Evolutionary conservation across 2,888 invertebrate genomes (phyloP), one percentile per base, ranked within the genome.

Genomic region (Exephanes ischioxanthus): DNA sequence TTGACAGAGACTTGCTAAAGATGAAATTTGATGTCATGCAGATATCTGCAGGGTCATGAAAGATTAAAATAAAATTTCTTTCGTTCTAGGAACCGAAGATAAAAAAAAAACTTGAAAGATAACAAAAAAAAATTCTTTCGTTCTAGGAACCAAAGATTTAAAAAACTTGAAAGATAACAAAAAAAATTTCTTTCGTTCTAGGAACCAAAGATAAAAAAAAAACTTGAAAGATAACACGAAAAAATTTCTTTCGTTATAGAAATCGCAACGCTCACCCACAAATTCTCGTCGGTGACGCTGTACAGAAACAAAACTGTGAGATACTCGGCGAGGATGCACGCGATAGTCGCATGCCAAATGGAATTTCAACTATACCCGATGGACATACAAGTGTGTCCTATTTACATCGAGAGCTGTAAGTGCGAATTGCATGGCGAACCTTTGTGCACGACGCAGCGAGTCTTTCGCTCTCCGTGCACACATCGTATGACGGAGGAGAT

Each of bases 351-450:
- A 84, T 98, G 97, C 93, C 97, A 97, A 94, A 97, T 98, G 97
- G 97, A 97, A 93, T 97, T 97, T 93, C 97, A 97, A 92, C 95
- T 97, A 75, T 98, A 97, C 92, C 97, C 97, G 33, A 97, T 97
- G 97, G 97, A 98, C 92, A 97, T 97, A 90, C 97, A 97, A 95
- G 96, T 97, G 51, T 97, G 97, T 91, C 97, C 97, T 11, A 96
- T 97, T 91, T 96, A 96, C 90, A 96, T 98, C 86, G 97, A 97
- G 94, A 98, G 97, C 93, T 98, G 97, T 97, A 94, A 97, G 97
- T 91, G 53, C n/a, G 41, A 55, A 37, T 67, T 66, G 41, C 55
- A 9, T 22, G 22, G 16, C n/a, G 22, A 37, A 9, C 51, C 16
- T 78, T 19, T 73, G 73, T 37, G 72, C 61, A 80, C 77, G 22